Percentiles rank a stretch among this genome's conserved stretches.
These are phyloP conservation scores for Idris sp. DNA, from an alignment of 1,140 invertebrate genomes.

Conservation along the genomic window DNA sequence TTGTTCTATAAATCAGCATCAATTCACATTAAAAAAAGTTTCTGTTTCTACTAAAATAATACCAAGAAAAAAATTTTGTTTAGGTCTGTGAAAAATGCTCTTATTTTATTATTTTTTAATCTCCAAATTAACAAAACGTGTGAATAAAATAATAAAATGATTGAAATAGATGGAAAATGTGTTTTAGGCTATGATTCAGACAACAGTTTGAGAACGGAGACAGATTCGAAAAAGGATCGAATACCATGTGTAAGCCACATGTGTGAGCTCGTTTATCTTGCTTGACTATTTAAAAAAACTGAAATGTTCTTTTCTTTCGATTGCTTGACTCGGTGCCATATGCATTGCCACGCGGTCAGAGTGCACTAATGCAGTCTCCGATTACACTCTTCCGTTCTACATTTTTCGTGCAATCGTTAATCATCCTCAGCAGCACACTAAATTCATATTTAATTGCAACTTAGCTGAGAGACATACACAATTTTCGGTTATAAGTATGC, in stretches of 20 bases:
- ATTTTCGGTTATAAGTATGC: slow-evolving; percentile 26
- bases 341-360: slow-evolving; percentile 45
- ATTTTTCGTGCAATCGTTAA: slow-evolving; percentile 60
- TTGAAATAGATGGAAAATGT: slow-evolving; percentile 50
- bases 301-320: slow-evolving; percentile 59
- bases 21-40: too few species aligned
- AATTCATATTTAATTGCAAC: slow-evolving; percentile 53
- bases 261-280: slow-evolving; percentile 60
- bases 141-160: too few species aligned
- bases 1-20: slow-evolving; percentile 7
- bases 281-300: slow-evolving; percentile 58
- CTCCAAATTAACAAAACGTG: slow-evolving; percentile 22
- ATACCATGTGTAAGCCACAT: slow-evolving; percentile 58
- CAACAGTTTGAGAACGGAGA: slow-evolving; percentile 32
- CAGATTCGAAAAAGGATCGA: slow-evolving; percentile 49
- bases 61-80: slow-evolving; percentile 2
- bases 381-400: slow-evolving; percentile 61
- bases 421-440: slow-evolving; percentile 45
- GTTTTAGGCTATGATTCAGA: slow-evolving; percentile 27
- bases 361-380: slow-evolving; percentile 62
- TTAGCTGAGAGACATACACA: slow-evolving; percentile 37
- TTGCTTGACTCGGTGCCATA: slow-evolving; percentile 47
- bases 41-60: too few species aligned
- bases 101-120: too few species aligned
- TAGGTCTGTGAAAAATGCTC: slow-evolving; percentile 1